phyloP scores from a whole-genome alignment of 2,113 vertebrate genomes.

The Oreochromis tanganicae region DNA sequence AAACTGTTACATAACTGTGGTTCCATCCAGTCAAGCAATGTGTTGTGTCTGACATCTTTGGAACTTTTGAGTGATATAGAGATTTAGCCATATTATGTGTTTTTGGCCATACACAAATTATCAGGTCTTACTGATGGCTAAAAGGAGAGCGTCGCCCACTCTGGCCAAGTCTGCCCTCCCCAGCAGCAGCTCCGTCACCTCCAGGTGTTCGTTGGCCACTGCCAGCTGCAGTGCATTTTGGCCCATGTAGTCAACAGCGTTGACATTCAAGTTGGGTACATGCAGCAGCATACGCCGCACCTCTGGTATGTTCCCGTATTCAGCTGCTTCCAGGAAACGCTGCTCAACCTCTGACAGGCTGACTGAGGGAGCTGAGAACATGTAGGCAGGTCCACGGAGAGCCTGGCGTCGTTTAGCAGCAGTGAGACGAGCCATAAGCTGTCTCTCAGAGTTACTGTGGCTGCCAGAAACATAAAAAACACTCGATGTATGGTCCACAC shows the following conservation, averaged over 20 bases:
- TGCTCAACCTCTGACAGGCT: constrained; percentile 88
- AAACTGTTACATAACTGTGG: background rate
- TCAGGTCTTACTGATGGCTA: constrained; percentile 84
- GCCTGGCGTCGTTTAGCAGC: constrained; percentile 86
- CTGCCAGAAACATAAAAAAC: constrained; percentile 33
- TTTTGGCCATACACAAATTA: background rate
- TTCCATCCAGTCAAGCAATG: background rate
- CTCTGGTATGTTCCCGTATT: constrained; percentile 96
- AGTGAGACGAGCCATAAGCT: constrained; percentile 77
- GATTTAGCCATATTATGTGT: background rate
- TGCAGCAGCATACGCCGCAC: constrained; percentile 94
- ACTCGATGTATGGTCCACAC: background rate
- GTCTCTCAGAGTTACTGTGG: constrained; percentile 72
- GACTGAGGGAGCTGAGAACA: constrained; percentile 86
- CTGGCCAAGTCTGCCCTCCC: constrained; percentile 88
- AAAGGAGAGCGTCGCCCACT: constrained; percentile 89
- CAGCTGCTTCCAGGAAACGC: constrained; percentile 91
- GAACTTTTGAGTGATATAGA: background rate
- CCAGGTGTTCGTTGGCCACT: constrained; percentile 91
- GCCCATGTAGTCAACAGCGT: constrained; percentile 97
- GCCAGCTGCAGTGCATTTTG: constrained; percentile 93
- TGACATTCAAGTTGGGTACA: constrained; percentile 86
- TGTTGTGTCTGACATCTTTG: background rate
- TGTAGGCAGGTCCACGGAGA: constrained; percentile 89
- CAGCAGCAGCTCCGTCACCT: constrained; percentile 91